Conservation (phyloP, 2,797 vertebrate genomes). For the Champsocephalus gunnari region DNA sequence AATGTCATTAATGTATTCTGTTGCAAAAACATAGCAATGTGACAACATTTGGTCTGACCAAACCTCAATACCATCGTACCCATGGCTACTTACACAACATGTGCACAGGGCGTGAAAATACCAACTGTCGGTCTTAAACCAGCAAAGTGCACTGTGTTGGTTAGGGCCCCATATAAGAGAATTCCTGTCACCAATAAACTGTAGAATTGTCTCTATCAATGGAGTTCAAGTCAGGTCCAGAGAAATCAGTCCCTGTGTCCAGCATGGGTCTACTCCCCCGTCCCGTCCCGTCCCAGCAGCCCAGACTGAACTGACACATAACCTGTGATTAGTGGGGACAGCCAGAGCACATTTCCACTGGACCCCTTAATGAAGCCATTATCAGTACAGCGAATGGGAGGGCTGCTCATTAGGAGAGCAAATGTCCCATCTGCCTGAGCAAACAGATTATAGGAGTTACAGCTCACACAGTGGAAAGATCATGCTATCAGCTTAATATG, state of each 20-base stretch:
- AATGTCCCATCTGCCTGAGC: slow-evolving; percentile 41
- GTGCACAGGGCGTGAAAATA: no score
- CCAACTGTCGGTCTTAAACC: no score
- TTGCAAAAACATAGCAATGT: no score
- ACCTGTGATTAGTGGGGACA: slow-evolving; percentile 31
- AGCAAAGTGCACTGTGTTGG: no score
- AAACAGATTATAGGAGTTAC: slow-evolving; percentile 23
- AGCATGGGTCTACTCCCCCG: neutral
- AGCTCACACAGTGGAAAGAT: slow-evolving; percentile 3
- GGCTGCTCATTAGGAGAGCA: slow-evolving; percentile 55
- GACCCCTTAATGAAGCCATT: slow-evolving; percentile 29
- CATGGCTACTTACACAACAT: no score
- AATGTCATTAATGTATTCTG: no score
- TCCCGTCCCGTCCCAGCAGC: neutral
- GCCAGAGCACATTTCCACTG: slow-evolving; percentile 38
- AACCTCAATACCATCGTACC: no score
- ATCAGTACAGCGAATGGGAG: slow-evolving; percentile 33
- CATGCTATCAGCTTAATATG: slow-evolving; percentile 5
- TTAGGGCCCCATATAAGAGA: neutral
- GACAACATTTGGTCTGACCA: no score
- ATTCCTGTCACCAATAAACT: slow-evolving; percentile 5
- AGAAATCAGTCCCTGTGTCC: neutral
- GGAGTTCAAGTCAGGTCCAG: neutral
- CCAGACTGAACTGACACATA: neutral
- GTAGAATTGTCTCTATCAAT: slow-evolving; percentile 2